These are phyloP conservation scores for Eulemur coronatus DNA, from an alignment of 2,797 vertebrate species.

Conservation along the genomic window DNA sequence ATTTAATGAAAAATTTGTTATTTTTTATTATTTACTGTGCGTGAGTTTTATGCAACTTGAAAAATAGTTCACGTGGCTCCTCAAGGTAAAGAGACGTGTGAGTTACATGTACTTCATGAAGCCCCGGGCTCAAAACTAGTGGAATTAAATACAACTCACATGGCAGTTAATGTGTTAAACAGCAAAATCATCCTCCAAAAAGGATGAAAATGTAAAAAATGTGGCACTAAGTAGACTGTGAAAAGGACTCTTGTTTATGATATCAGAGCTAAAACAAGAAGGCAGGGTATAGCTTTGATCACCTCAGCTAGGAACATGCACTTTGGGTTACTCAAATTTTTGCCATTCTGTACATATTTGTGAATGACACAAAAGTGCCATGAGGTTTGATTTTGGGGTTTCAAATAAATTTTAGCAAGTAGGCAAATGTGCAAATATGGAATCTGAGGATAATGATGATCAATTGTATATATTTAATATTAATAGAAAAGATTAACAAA, in stretches of 20 bases:
- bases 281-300: background rate
- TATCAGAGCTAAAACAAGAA: background rate
- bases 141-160: background rate
- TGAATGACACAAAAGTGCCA: rapidly evolving
- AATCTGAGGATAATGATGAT: background rate
- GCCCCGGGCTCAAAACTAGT: background rate
- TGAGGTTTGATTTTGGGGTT: background rate
- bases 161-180: too few species aligned
- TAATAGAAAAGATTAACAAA: background rate
- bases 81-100: too few species aligned
- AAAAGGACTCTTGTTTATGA: background rate
- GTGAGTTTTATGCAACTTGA: too few species aligned
- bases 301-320: background rate
- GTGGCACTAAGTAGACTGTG: background rate
- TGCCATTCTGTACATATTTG: background rate
- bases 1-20: too few species aligned
- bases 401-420: background rate
- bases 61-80: too few species aligned
- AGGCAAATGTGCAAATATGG: background rate
- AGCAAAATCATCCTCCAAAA: background rate
- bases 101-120: too few species aligned
- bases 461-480: background rate
- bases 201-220: background rate
- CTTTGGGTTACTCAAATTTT: rapidly evolving
- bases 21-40: too few species aligned